A percentile compares a stretch with the other conserved stretches of the same genome.
Evolutionary conservation across 2,797 vertebrate genomes (phyloP).

Genomic region (Notamacropus eugenii): DNA sequence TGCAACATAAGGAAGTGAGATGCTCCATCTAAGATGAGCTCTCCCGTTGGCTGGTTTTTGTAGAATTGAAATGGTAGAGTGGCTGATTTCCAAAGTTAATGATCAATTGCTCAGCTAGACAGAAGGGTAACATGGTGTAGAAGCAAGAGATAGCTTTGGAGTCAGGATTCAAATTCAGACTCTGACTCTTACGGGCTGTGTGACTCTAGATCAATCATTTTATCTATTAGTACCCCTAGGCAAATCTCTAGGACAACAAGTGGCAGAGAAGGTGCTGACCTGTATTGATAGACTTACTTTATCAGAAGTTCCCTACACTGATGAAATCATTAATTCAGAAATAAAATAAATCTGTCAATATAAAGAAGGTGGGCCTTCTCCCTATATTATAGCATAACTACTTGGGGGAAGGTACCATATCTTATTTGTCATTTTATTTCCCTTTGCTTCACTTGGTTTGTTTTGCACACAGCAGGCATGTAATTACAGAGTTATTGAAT

Average conservation of each 20-base stretch:
- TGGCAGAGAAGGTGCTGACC: neutral
- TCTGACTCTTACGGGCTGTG: neutral
- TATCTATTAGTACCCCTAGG: neutral
- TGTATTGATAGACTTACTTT: neutral
- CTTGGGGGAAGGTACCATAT: neutral
- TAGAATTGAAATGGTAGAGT: neutral
- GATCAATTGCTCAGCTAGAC: neutral
- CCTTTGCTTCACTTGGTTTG: neutral
- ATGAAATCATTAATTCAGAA: neutral
- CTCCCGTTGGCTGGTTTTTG: neutral
- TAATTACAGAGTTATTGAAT: neutral
- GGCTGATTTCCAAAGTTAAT: neutral
- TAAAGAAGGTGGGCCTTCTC: neutral
- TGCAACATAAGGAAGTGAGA: constrained; percentile 26
- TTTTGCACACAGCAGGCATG: neutral
- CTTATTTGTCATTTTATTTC: neutral
- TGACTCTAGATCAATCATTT: neutral
- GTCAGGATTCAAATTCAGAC: neutral
- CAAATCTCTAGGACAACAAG: neutral
- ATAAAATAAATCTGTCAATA: neutral
- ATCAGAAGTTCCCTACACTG: neutral
- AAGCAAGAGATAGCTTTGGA: neutral
- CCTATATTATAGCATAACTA: neutral
- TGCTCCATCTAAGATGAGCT: neutral
- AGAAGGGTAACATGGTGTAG: neutral